Base-by-base conservation (phyloP, 2,888 invertebrate genomes). In the Drosophila basisetae region DNA sequence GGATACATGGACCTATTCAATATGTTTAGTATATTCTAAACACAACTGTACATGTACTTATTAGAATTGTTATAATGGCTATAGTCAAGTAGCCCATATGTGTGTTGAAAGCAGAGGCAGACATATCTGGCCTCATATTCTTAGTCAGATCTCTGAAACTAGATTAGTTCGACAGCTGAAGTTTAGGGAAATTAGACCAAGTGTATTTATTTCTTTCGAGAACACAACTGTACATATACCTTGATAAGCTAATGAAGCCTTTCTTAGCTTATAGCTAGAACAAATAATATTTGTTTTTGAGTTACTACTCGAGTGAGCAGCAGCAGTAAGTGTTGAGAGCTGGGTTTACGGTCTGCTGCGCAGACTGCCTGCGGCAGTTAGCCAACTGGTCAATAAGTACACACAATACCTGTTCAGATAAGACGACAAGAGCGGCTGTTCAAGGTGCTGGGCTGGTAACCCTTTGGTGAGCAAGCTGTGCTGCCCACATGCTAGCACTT, bases 281-380 rank as follows among this genome's bases (percentile, higher is more conserved):
- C 22, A 59, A 30, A 43, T 33, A 65, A 47, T n/a, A 28, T 33
- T 50, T 47, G 18, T 7, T 16, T 11, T 33, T 31, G 18, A 2
- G 30, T 30, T n/a, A 30, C 28, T 18, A 50, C 22, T 58, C 47
- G 58, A 31, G 47, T 22, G 22, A 30, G 58, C n/a, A n/a, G 52
- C 52, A 18, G 52, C 52, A 30, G 37, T 37, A 37, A 56, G 37
- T 65, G 50, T 33, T 55, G 53, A 13, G 47, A 53, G 53, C 49
- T 49, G 9, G 18, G 28, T 58, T 63, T 53, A 61, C 53, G 76
- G 52, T 68, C 76, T 28, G 76, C 33, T 80, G 69, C 53, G 33
- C 75, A 76, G 37, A 76, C 59, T 55, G 60, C 60, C 59, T 79
- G 74, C 6, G 43, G 43, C 61, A 73, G 61, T 49, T 62, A 30